Percentiles rank a stretch among this genome's conserved stretches.
phyloP scores from a whole-genome alignment of 2,888 invertebrate genomes.

The Ischnura elegans region DNA sequence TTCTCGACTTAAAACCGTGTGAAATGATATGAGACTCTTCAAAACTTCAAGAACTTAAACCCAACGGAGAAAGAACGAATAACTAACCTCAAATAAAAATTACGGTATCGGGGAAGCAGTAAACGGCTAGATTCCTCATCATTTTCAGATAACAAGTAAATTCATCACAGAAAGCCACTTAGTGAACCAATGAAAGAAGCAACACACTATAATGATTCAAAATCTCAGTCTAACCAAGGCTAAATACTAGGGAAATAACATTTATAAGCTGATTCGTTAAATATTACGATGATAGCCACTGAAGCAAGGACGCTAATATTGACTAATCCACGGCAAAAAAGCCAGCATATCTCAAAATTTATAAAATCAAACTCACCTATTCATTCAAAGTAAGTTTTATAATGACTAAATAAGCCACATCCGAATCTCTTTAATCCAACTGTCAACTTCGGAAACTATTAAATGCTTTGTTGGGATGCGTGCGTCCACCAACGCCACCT shows the following conservation, averaged over 20 bases:
- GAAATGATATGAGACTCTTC: not conserved
- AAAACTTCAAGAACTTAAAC: not conserved
- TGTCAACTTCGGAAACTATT: not conserved
- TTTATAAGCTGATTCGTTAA: too few species aligned
- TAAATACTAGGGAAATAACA: too few species aligned
- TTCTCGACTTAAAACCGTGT: not conserved
- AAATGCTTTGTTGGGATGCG: not conserved
- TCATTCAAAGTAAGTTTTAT: not conserved
- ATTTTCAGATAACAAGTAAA: not conserved
- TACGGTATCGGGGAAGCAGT: not conserved
- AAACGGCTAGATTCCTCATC: not conserved
- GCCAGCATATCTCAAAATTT: not conserved
- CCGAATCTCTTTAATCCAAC: not conserved
- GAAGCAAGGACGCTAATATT: too few species aligned
- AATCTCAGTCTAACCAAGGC: too few species aligned
- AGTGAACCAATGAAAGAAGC: too few species aligned
- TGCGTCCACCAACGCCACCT: constrained; percentile 47
- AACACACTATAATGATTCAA: too few species aligned
- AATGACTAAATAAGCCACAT: not conserved
- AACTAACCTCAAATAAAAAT: not conserved
- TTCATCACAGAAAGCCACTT: not conserved
- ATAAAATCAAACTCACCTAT: not conserved
- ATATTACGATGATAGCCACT: too few species aligned
- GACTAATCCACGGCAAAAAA: not conserved
- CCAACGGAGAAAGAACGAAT: not conserved